phyloP scores from a whole-genome alignment of 2,888 invertebrate genomes.

The Uloborus plumipes region DNA sequence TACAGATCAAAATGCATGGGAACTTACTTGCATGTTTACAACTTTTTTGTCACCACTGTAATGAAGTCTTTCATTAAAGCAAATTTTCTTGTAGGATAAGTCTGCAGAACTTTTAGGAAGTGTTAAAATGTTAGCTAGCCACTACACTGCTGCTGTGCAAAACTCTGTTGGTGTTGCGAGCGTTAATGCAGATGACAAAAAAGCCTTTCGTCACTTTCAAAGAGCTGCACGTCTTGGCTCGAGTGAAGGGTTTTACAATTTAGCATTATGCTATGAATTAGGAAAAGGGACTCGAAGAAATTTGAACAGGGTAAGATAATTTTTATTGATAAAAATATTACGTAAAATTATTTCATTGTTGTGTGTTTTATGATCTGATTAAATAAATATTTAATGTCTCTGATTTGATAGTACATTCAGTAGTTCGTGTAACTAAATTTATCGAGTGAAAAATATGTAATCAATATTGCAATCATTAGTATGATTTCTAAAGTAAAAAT shows the following conservation, averaged over 20 bases:
- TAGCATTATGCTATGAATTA: conserved; percentile 80
- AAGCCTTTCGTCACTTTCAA: conserved; percentile 48
- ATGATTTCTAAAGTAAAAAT: too few relatives aligned
- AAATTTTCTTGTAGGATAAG: not conserved
- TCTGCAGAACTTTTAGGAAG: conserved; percentile 5
- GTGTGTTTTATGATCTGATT: too few relatives aligned
- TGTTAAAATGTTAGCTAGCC: conserved; percentile 1
- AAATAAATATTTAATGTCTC: not conserved
- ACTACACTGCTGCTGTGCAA: conserved; percentile 30
- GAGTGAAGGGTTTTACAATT: conserved; percentile 77
- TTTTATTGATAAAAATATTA: not conserved
- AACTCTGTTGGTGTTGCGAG: conserved; percentile 28
- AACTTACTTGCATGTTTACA: too few relatives aligned
- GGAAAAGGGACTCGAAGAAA: conserved; percentile 78
- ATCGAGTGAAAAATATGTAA: not conserved
- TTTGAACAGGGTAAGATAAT: conserved; percentile 74
- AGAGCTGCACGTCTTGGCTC: conserved; percentile 68
- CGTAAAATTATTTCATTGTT: too few relatives aligned
- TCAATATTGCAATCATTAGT: too few relatives aligned
- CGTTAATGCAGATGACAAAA: conserved; percentile 21
- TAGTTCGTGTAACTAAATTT: too few relatives aligned
- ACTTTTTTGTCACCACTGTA: too few relatives aligned
- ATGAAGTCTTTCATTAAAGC: too few relatives aligned
- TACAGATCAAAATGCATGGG: too few relatives aligned
- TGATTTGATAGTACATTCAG: not conserved